Evolutionary conservation across 2,888 invertebrate species (phyloP).

Genomic region (Limnephilus rhombicus): DNA sequence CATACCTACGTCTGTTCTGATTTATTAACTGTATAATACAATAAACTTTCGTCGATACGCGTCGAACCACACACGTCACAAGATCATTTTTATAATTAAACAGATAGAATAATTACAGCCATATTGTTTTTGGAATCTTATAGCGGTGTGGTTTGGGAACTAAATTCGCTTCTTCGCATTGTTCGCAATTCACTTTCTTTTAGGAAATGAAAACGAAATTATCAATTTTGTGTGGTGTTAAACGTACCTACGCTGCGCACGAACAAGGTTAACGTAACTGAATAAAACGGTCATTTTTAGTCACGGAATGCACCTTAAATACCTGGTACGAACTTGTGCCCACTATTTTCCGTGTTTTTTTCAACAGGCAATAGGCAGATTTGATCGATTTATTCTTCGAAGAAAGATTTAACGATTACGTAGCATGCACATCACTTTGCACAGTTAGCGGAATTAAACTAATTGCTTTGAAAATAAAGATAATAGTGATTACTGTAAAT

Average conservation of each 20-base stretch:
- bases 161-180: constrained; percentile 16
- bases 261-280: background rate
- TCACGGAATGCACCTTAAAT: background rate
- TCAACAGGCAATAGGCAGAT: background rate
- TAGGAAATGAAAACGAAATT: constrained; percentile 40
- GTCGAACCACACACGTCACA: background rate
- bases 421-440: background rate
- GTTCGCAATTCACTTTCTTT: constrained; percentile 48
- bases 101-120: background rate
- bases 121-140: constrained; percentile 29
- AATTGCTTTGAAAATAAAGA: background rate
- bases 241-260: background rate
- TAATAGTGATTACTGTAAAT: background rate
- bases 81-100: background rate
- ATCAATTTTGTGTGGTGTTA: constrained; percentile 12
- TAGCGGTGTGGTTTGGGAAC: constrained; percentile 19
- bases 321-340: constrained; percentile 35
- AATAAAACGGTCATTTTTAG: background rate
- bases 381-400: constrained; percentile 1
- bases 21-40: background rate
- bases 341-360: background rate
- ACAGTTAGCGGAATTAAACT: background rate
- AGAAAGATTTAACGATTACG: background rate
- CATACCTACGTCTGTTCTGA: too few species aligned
- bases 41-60: background rate